Conservation (phyloP, 2,888 invertebrate genomes). For the Axea sp. region DNA sequence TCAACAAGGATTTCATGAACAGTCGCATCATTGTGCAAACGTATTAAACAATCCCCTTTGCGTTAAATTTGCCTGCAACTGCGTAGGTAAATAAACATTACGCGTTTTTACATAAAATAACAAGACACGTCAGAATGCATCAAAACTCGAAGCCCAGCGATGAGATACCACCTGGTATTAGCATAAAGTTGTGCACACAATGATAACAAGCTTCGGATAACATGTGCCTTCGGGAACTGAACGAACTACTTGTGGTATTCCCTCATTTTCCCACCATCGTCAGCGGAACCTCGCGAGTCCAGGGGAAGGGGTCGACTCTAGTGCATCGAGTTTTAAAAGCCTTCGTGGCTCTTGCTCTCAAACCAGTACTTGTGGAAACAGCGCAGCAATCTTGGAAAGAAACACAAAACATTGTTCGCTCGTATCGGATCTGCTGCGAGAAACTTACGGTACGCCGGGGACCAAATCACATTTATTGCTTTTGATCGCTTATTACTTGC, state of each 20-base stretch:
- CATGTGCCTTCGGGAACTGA: conserved; percentile 54
- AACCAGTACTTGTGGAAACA: conserved; percentile 53
- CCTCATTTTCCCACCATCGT: conserved; percentile 58
- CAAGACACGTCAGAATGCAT: conserved; percentile 37
- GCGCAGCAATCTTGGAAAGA: conserved; percentile 52
- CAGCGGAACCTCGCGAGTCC: conserved; percentile 20
- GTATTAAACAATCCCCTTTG: conserved; percentile 41
- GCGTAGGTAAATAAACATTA: conserved; percentile 45
- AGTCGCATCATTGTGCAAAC: conserved; percentile 13
- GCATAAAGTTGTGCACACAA: conserved; percentile 48
- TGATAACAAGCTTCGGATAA: conserved; percentile 48
- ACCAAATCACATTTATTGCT: conserved; percentile 7
- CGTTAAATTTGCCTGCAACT: background rate
- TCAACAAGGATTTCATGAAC: conserved; percentile 17
- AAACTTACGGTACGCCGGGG: conserved; percentile 41
- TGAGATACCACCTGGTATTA: conserved; percentile 42
- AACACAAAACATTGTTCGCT: conserved; percentile 24
- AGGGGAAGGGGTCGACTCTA: conserved; percentile 45
- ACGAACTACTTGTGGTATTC: conserved; percentile 47
- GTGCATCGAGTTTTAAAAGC: conserved; percentile 61
- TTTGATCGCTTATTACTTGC: conserved; percentile 12
- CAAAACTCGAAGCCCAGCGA: conserved; percentile 27
- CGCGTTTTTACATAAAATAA: conserved; percentile 51
- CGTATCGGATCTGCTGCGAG: conserved; percentile 16
- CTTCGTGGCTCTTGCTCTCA: conserved; percentile 57